Conservation (phyloP, 1,140 invertebrate species). For the Chrysopa pallens region DNA sequence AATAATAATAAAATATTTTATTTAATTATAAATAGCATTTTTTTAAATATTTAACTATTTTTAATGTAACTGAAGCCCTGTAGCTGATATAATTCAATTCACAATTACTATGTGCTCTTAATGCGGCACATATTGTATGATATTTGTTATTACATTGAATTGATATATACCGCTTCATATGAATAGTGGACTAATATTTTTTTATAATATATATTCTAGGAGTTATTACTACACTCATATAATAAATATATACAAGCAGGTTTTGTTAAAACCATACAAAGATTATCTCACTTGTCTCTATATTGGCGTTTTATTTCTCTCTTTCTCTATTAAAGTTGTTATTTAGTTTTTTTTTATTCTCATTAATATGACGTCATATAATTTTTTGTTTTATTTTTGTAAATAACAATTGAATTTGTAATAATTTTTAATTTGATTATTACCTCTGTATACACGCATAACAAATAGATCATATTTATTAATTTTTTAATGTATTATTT, state of each 20-base stretch:
- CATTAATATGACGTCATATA: slow-evolving; percentile 4
- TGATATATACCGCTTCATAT: slow-evolving; percentile 10
- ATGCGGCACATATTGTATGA: background rate
- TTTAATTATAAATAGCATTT: slow-evolving; percentile 21
- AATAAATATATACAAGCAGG: too few relatives aligned
- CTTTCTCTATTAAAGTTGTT: slow-evolving; percentile 13
- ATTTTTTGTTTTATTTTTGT: slow-evolving; percentile 4
- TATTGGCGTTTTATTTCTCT: slow-evolving; percentile 14
- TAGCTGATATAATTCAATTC: slow-evolving; percentile 7
- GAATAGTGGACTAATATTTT: slow-evolving; percentile 6
- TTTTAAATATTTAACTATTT: slow-evolving; percentile 18
- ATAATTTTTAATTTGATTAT: too few relatives aligned
- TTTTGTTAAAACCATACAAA: slow-evolving; percentile 9
- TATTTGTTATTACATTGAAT: background rate
- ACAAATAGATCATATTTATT: too few relatives aligned
- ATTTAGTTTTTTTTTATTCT: slow-evolving; percentile 2
- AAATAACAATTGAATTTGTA: background rate
- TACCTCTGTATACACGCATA: too few relatives aligned
- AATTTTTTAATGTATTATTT: too few relatives aligned
- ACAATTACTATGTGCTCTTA: slow-evolving; percentile 4
- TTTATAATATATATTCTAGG: slow-evolving; percentile 13
- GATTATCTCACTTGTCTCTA: slow-evolving; percentile 15
- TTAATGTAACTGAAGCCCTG: slow-evolving; percentile 21
- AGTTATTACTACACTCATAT: too few relatives aligned
- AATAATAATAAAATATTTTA: slow-evolving; percentile 4